phyloP scores from a whole-genome alignment of 2,113 vertebrate species.

The Pelecanus crispus region DNA sequence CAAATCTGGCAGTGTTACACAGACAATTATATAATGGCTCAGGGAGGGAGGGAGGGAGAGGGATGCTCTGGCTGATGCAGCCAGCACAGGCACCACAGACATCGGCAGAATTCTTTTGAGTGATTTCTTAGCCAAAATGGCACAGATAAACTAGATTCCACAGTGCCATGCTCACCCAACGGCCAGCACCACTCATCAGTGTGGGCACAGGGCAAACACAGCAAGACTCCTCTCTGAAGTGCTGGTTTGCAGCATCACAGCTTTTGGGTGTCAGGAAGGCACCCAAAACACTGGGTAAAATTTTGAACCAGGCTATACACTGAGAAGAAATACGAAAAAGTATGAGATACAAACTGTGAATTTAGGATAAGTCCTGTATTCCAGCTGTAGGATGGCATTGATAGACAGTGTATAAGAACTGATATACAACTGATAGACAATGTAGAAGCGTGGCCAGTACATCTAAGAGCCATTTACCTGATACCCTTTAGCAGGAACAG shows the following conservation, averaged over 20 bases:
- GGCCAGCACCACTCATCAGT: background rate
- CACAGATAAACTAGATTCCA: background rate
- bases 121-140: background rate
- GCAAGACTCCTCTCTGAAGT: background rate
- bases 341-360: background rate
- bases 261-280: background rate
- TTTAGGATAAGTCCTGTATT: background rate
- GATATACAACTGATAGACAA: background rate
- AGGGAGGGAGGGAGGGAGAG: background rate
- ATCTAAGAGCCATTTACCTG: background rate
- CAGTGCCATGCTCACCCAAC: accelerated
- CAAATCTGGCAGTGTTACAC: background rate
- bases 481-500: background rate
- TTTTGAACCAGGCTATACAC: background rate
- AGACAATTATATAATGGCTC: background rate
- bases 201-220: background rate
- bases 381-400: background rate
- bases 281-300: background rate
- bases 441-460: background rate
- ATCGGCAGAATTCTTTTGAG: background rate
- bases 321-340: background rate
- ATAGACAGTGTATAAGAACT: background rate
- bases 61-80: too few species aligned
- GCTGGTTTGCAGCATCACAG: background rate
- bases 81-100: background rate